phyloP scores from a whole-genome alignment of 2,888 invertebrate genomes.

The Cataglyphis altisquamis region DNA sequence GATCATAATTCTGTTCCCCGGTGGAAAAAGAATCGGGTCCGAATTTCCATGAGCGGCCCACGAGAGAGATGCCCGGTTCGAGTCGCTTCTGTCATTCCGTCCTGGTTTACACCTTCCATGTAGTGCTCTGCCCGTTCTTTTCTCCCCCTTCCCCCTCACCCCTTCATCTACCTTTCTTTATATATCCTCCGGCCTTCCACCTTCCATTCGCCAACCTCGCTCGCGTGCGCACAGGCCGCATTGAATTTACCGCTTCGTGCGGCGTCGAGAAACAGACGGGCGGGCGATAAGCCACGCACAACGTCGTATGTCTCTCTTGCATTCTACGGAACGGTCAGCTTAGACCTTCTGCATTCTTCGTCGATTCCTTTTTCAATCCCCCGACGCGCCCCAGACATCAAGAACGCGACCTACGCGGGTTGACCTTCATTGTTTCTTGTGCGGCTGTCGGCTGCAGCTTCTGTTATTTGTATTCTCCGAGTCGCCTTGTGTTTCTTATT shows the following conservation, averaged over 20 bases:
- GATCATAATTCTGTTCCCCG: slow-evolving; percentile 72
- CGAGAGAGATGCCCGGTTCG: slow-evolving; percentile 64
- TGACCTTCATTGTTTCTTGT: slow-evolving; percentile 71
- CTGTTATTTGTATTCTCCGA: slow-evolving; percentile 58
- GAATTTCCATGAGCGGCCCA: slow-evolving; percentile 75
- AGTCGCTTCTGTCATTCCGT: slow-evolving; percentile 61
- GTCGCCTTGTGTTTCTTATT: slow-evolving; percentile 17
- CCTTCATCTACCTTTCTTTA: slow-evolving; percentile 48
- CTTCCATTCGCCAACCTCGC: slow-evolving; percentile 31
- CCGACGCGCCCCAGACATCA: slow-evolving; percentile 55
- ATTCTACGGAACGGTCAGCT: slow-evolving; percentile 59
- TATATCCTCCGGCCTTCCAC: slow-evolving; percentile 50
- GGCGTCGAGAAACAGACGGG: slow-evolving; percentile 66
- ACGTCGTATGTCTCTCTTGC: slow-evolving; percentile 56
- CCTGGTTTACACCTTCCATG: slow-evolving; percentile 34
- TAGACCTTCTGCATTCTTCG: slow-evolving; percentile 68
- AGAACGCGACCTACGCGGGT: slow-evolving; percentile 68
- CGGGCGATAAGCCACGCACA: slow-evolving; percentile 56
- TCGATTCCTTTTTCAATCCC: slow-evolving; percentile 64
- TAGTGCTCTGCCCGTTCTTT: slow-evolving; percentile 6
- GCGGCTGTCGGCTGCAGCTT: slow-evolving; percentile 51
- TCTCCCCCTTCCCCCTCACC: not conserved
- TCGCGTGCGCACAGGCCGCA: slow-evolving; percentile 48
- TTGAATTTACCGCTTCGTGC: slow-evolving; percentile 70
- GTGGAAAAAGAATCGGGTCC: slow-evolving; percentile 56